A percentile compares a stretch with the other conserved stretches of the same genome.
phyloP scores from a whole-genome alignment of 2,797 vertebrate species.

The Avahi laniger region DNA sequence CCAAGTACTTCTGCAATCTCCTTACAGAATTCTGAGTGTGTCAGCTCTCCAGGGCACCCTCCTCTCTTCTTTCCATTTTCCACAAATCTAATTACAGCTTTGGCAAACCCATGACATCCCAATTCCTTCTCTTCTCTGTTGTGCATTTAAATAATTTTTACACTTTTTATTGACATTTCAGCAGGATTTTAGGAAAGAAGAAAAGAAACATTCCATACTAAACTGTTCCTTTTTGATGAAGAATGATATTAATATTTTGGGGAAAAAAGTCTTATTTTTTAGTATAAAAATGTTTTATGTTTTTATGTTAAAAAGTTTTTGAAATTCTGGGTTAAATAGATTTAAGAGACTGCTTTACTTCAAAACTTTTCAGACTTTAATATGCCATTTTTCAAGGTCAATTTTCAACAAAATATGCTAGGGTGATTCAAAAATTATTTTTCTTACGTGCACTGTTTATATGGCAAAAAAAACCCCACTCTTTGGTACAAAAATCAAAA shows the following conservation, averaged over 20 bases:
- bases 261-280: neutral
- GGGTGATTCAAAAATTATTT: neutral
- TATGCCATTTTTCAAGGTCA: neutral
- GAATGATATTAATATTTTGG: neutral
- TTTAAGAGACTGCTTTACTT: neutral
- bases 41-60: neutral
- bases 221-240: neutral
- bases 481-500: neutral
- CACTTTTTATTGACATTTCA: neutral
- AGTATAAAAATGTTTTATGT: neutral
- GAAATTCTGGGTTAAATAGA: neutral
- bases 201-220: neutral
- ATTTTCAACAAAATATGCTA: neutral
- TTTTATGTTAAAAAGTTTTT: neutral
- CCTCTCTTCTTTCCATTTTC: neutral
- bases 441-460: neutral
- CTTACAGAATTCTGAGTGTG: fast-evolving
- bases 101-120: neutral
- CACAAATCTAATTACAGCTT: neutral
- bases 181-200: neutral
- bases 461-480: neutral
- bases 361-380: neutral
- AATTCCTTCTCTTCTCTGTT: neutral
- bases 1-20: neutral
- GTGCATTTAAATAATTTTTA: neutral